Percentiles rank a stretch among this genome's conserved stretches.
phyloP scores from a whole-genome alignment of 2,797 vertebrate genomes.

The Characodon lateralis region DNA sequence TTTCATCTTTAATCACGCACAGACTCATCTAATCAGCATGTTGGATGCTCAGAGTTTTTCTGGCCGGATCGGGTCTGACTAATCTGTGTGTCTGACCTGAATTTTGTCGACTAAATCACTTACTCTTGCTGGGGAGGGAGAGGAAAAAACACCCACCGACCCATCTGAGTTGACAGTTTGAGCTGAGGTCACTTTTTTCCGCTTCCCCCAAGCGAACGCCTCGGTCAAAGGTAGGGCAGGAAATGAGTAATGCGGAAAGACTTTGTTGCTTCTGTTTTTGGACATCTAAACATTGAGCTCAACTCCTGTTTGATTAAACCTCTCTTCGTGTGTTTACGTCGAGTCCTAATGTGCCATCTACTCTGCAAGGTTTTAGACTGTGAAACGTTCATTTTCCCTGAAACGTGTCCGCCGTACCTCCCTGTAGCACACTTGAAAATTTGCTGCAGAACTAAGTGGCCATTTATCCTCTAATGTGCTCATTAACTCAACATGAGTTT shows the following conservation, averaged over 20 bases:
- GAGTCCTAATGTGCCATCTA: constrained; percentile 34
- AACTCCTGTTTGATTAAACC: constrained; percentile 30
- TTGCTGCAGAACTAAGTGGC: constrained; percentile 46
- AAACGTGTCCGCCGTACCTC: constrained; percentile 37
- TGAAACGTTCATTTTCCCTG: constrained; percentile 40
- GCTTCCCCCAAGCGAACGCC: constrained; percentile 41
- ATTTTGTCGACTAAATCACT: constrained; percentile 65
- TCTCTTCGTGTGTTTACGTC: constrained; percentile 22
- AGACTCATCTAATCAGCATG: constrained; percentile 16
- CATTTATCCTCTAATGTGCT: constrained; percentile 60
- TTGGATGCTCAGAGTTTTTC: constrained; percentile 41
- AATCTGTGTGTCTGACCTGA: constrained; percentile 63
- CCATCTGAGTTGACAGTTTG: constrained; percentile 39
- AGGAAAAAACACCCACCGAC: constrained; percentile 43
- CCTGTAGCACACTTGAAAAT: constrained; percentile 58
- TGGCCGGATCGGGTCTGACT: constrained; percentile 38
- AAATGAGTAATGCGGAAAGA: constrained; percentile 50
- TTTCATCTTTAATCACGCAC: neutral
- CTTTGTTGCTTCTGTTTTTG: constrained; percentile 47
- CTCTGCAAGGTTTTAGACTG: constrained; percentile 36
- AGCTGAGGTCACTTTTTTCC: constrained; percentile 47
- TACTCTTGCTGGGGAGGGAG: constrained; percentile 18
- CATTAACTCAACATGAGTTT: constrained; percentile 40
- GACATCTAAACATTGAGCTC: constrained; percentile 20
- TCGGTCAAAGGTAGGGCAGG: constrained; percentile 47